Evolutionary conservation across 2,113 vertebrate genomes (phyloP), one percentile per base, ranked within the genome.

Genomic region (Chlamydotis undulata): DNA sequence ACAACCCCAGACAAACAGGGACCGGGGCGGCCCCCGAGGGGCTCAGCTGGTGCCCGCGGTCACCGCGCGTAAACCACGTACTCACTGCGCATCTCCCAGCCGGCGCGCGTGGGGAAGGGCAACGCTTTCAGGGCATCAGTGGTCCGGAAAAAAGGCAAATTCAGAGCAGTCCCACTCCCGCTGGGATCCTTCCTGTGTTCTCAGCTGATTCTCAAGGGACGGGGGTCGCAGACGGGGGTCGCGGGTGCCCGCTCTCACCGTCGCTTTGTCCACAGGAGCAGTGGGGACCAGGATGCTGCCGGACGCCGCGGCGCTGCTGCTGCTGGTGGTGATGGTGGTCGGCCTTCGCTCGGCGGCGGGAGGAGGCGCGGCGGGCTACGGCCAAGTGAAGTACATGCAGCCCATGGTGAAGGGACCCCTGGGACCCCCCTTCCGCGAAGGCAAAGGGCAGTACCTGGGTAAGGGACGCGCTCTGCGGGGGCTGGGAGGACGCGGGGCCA

Each of bases 371-470:
- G 97, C 98, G 10, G 99, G 98, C 47, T 99, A 99, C 14, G 97
- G 98, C 39, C 99, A 99, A 50, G 98, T 99, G 97, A 99, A 99
- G 97, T 99, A 99, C 96, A 98, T 99, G 97, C 99, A 99, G 96
- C 99, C 99, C 91, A 99, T 99, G 99, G 98, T 99, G 97, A 99
- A 99, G 96, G 99, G 99, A 52, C 99, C 99, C 5, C 98, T 99
- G 57, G 99, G 99, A 75, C 99, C 99, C 18, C 99, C 99, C 2
- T 99, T 99, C 98, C 98, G 99, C 29, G 99, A 99, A 97, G 99
- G 99, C 97, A 99, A 99, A 95, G 99, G 99, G 73, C 99, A 99
- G 97, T 99, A 99, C 88, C 96, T 99, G 86, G 99, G 99, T 99
- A 98, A 99, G 99, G 49, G 31, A 19, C 1, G 25, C 4, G 2